Percentiles rank a stretch among this genome's conserved stretches.
These are phyloP conservation scores for Cryptotermes secundus DNA, from an alignment of 1,140 invertebrate species.

Conservation along the genomic window DNA sequence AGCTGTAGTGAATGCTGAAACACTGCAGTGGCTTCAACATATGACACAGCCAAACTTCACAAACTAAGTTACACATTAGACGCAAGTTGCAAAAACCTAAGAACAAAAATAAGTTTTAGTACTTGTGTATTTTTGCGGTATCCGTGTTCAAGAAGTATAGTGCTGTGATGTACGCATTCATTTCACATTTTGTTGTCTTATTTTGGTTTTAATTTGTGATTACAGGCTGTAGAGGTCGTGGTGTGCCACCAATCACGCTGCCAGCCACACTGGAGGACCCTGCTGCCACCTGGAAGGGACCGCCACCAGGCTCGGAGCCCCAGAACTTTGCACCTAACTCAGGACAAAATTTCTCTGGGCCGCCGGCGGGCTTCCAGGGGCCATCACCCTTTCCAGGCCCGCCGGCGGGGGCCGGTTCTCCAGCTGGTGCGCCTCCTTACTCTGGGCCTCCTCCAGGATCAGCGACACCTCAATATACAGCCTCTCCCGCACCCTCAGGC, in stretches of 20 bases:
- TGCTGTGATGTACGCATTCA: neutral
- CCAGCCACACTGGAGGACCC: conserved; percentile 68
- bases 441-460: conserved; percentile 66
- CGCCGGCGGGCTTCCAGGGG: conserved; percentile 59
- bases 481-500: conserved; percentile 72
- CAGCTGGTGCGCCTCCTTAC: conserved; percentile 60
- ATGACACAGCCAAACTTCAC: too few relatives aligned
- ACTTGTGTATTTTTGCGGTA: too few relatives aligned
- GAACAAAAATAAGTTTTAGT: too few relatives aligned
- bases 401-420: conserved; percentile 63
- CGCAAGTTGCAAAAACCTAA: too few relatives aligned
- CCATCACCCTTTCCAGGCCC: conserved; percentile 60
- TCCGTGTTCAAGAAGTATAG: too few relatives aligned
- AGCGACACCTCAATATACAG: conserved; percentile 71
- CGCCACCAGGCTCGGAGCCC: conserved; percentile 62
- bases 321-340: conserved; percentile 59
- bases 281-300: conserved; percentile 66
- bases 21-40: too few relatives aligned
- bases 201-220: conserved; percentile 37
- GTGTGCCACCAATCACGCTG: conserved; percentile 61
- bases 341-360: conserved; percentile 57
- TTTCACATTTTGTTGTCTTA: neutral
- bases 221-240: conserved; percentile 65
- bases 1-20: too few relatives aligned
- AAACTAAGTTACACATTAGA: too few relatives aligned